Conservation (phyloP, 2,797 vertebrate genomes). For the Oceanodroma leucorhoa region DNA sequence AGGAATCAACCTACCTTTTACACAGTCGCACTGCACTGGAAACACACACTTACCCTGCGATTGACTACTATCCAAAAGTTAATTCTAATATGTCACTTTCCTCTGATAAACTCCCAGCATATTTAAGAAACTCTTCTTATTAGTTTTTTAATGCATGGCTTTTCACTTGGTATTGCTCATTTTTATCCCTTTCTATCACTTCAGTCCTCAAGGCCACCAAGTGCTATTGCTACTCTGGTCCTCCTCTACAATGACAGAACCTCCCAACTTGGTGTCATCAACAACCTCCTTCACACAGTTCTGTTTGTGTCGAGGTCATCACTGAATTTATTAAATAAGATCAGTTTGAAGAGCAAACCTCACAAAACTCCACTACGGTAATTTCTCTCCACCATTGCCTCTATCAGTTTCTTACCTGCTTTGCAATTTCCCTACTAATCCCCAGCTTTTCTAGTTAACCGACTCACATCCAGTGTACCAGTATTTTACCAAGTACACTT, state of each 20-base stretch:
- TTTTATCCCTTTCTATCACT: background rate
- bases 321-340: background rate
- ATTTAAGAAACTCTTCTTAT: background rate
- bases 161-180: background rate
- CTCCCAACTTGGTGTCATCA: background rate
- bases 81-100: background rate
- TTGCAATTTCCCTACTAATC: background rate
- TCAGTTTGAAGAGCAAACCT: background rate
- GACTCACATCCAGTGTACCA: background rate
- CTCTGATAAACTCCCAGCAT: background rate
- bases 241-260: background rate
- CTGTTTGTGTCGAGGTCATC: background rate
- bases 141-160: background rate
- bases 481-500: background rate
- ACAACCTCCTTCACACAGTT: background rate
- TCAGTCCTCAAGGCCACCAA: background rate
- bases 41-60: rapidly evolving
- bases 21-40: background rate
- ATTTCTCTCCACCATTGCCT: background rate
- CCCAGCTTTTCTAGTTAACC: background rate
- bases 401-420: background rate
- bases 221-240: background rate
- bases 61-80: background rate
- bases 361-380: background rate
- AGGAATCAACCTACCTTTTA: background rate